Evolutionary conservation across 2,113 vertebrate species (phyloP), one percentile per base, ranked within the genome.

Genomic region (Hymenochirus boettgeri): DNA sequence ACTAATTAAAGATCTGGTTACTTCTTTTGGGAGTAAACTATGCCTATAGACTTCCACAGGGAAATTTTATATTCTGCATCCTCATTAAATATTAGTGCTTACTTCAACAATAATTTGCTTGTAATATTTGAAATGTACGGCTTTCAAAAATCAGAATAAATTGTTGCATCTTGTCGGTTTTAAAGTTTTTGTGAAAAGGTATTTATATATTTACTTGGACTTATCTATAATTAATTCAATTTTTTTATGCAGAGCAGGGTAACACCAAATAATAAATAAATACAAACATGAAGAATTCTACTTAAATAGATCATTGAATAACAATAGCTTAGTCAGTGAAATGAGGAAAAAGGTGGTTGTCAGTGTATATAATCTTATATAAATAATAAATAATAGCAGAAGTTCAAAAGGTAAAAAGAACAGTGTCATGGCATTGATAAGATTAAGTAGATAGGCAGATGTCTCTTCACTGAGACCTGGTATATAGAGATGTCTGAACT

Each of bases 1-100:
- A 59, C 70, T 71, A 75, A 65, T 67, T 74, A 72, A 67, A 62
- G 61, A 67, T 48, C 48, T 45, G 23, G 65, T 67, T 61, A 19
- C 61, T 66, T 70, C 58, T 70, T 71, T 54, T 60, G 12, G 51
- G 64, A 71, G 61, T 72, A 69, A 73, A 67, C 55, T 52, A 31
- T 23, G n/a, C 26, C 0, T 2, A 52, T 29, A 65, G 52, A n/a
- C 71, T 70, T 61, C 64, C 47, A 39, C 54, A 57, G 61, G 21
- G 64, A 72, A 63, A 72, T 61, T 60, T 59, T 62, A 46, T 19
- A 59, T 70, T 67, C 60, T 65, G 29, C 11, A 63, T 24, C 46
- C 60, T 72, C 64, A 59, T 71, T 71, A 66, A 74, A 72, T 71
- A 67, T 23, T 66, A 63, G 50, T 48, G 26, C 55, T 57, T 53